A percentile compares a stretch with the other conserved stretches of the same genome.
phyloP scores from a whole-genome alignment of 2,113 vertebrate genomes.

The Plecturocebus donacophilus region DNA sequence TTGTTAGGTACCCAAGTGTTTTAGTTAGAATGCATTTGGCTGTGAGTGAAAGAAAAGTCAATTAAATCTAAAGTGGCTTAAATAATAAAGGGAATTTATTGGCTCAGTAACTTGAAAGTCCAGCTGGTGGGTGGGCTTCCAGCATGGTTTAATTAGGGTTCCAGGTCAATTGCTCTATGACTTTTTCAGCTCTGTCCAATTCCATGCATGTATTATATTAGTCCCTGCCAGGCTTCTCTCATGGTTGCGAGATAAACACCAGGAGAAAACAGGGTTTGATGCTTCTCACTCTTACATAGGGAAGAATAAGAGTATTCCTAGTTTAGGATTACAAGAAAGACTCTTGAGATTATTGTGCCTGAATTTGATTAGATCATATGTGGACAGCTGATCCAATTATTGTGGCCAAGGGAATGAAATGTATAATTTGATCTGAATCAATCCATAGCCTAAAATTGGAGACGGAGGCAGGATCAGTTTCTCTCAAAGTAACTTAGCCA shows the following conservation, averaged over 20 bases:
- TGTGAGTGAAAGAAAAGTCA: conserved; percentile 63
- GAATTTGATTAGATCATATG: conserved; percentile 24
- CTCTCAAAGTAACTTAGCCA: not conserved
- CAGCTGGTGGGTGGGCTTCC: conserved; percentile 68
- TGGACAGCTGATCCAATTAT: not conserved
- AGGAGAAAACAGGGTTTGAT: not conserved
- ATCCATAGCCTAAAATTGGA: not conserved
- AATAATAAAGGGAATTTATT: conserved; percentile 68
- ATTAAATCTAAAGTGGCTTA: conserved; percentile 64
- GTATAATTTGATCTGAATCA: not conserved
- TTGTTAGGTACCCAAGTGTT: not conserved
- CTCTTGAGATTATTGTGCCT: not conserved
- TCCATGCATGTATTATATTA: not conserved
- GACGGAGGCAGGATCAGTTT: not conserved
- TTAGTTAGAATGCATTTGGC: conserved; percentile 55
- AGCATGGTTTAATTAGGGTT: conserved; percentile 60
- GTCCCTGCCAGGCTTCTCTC: not conserved
- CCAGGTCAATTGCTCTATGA: conserved; percentile 39
- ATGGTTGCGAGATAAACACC: not conserved
- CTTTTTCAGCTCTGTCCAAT: conserved; percentile 8
- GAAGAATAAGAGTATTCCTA: not conserved
- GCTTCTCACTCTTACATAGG: not conserved
- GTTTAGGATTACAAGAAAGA: not conserved
- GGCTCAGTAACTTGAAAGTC: conserved; percentile 48
- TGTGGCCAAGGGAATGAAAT: not conserved